Base-by-base conservation (phyloP, 2,888 invertebrate genomes). In the Norana najaformis region DNA sequence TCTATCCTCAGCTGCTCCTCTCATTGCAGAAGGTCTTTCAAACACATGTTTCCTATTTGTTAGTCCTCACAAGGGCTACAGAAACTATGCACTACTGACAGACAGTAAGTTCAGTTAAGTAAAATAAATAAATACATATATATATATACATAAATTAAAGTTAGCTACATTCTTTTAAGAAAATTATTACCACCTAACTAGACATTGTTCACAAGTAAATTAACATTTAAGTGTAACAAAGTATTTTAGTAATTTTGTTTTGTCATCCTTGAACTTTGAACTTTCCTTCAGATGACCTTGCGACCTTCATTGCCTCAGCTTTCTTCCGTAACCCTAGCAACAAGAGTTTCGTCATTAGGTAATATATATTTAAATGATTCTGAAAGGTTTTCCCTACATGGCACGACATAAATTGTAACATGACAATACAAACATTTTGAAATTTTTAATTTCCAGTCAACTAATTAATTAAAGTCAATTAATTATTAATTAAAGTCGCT, bases 121-220 rank as follows among this genome's bases (percentile, higher is more conserved):
- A 69, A 13, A 69, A 69, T 69, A 69, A 69, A 69, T 69, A 69
- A 30, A 69, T n/a, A 30, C 30, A 69, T n/a, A n/a, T n/a, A n/a
- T n/a, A n/a, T n/a, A n/a, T n/a, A n/a, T n/a, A n/a, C n/a, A n/a
- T n/a, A n/a, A n/a, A n/a, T n/a, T 69, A 69, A 69, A 69, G 69
- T 69, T 69, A 69, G 69, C 69, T 69, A 69, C n/a, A n/a, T 69
- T 69, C 69, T 13, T 69, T 69, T 69, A 69, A 69, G 69, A 69
- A 69, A 69, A 69, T 69, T n/a, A 69, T 11, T n/a, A 69, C n/a
- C 69, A 8, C 69, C 69, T 69, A 69, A 69, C 30, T n/a, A 69
- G 30, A 69, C 30, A 69, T n/a, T 30, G n/a, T 69, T 69, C 3
- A 0, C n/a, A n/a, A 8, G n/a, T 69, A 69, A 16, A 11, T 53